Percentiles rank a stretch among this genome's conserved stretches.
Evolutionary conservation across 2,113 vertebrate species (phyloP).

Genomic region (Xenopus laevis): DNA sequence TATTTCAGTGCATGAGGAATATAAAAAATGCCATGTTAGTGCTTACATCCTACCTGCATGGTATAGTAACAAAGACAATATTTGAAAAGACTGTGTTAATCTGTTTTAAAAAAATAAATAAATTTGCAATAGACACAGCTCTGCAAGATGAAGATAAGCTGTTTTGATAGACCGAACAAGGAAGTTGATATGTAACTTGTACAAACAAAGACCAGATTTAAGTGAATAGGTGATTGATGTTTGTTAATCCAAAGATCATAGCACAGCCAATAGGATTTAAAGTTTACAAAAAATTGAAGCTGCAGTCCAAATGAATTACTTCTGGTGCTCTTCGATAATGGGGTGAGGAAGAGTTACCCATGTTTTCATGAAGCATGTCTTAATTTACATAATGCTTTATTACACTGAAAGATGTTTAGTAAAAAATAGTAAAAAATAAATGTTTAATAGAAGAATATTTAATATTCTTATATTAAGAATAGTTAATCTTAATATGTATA

Average conservation of each 20-base stretch:
- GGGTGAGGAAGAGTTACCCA: no score
- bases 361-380: no score
- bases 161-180: slow-evolving; percentile 51
- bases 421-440: no score
- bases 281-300: slow-evolving; percentile 7
- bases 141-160: slow-evolving; percentile 64
- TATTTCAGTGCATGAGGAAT: slow-evolving; percentile 15
- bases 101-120: slow-evolving; percentile 53
- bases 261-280: slow-evolving; percentile 30
- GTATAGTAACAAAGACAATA: slow-evolving; percentile 49
- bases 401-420: no score
- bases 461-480: no score
- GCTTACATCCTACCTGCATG: slow-evolving; percentile 36
- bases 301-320: not conserved
- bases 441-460: no score
- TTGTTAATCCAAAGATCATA: slow-evolving; percentile 38
- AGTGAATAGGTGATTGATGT: slow-evolving; percentile 34
- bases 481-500: no score
- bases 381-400: no score
- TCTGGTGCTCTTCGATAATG: no score
- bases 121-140: slow-evolving; percentile 51
- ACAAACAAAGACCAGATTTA: slow-evolving; percentile 32
- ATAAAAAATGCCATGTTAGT: not conserved
- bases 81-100: slow-evolving; percentile 62
- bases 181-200: slow-evolving; percentile 43